Base-by-base conservation (phyloP, 2,888 invertebrate species). In the Catocala nupta region DNA sequence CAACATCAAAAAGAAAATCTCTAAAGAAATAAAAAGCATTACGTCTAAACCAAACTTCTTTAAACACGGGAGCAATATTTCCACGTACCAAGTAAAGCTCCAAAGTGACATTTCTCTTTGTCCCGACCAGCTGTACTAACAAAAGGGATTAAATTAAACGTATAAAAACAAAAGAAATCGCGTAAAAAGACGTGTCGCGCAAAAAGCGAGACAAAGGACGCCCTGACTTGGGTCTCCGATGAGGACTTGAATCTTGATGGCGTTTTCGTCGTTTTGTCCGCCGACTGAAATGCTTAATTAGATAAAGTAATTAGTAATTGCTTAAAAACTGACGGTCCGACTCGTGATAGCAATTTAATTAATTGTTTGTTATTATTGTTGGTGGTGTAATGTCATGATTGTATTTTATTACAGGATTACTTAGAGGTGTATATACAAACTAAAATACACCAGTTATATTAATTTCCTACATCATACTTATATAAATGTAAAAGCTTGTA, bases 91-190 rank as follows among this genome's bases (percentile, higher is more conserved):
- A 68, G 69, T 63, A 68, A 39, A 75, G 59, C 67, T 63, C 62
- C 67, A 59, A 79, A 79, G 77, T 78, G 82, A 84, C 81, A 84
- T 86, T 82, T 79, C 81, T 82, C 83, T 81, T 82, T 81, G 80
- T 84, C 78, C 71, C 77, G 81, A 81, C 77, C 90, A 90, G 88
- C 89, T 91, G 90, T 83, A 81, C 79, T 77, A 85, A 88, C 87
- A 88, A 86, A 39, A 83, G 81, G 84, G 86, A 89, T 89, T 89
- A 87, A 89, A 87, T 90, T 89, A 88, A 86, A 86, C 80, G 81
- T 81, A 85, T 58, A 79, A 71, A 78, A 79, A 77, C 72, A 77
- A 79, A 77, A 76, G 71, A 59, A 77, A 70, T 82, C 54, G 54
- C 45, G 56, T 66, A 72, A 81, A 81, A 82, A 81, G 78, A 75